Base-by-base conservation (phyloP, 2,797 vertebrate genomes). In the Liasis olivaceus region DNA sequence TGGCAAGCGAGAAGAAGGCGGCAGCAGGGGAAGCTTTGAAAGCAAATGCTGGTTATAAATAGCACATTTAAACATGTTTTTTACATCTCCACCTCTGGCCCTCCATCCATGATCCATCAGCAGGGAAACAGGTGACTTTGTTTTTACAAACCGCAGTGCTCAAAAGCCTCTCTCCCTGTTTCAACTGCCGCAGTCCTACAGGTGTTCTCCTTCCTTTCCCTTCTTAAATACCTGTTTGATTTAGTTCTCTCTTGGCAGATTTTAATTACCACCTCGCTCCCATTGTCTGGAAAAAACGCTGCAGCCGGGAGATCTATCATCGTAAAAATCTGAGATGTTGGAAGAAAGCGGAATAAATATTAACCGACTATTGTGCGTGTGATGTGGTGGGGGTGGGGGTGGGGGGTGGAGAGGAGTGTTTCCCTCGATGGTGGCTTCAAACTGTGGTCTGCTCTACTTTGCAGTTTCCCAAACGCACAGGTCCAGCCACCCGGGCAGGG, bases 131-230 rank as follows among this genome's bases (percentile, higher is more conserved):
- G 92, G 93, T 6, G 2, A 94, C 95, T 94, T 95, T 95, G 95
- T 92, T 95, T 96, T 96, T 96, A 96, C 93, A 92, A 94, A 93
- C 62, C 0, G 89, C 86, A 94, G 95, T 95, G 72, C 36, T 47
- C 95, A 93, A 91, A 90, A 6, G 72, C 95, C 90, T 93, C 95
- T 94, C 91, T 91, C 87, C 95, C 93, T 94, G 15, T 94, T 94
- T 90, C 93, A 93, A 92, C 92, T 90, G 54, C 0, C 2, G 4
- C 94, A 94, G 11, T 69, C 85, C 85, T 89, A 12, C 64, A 90
- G 69, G 54, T 51, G 31, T 60, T 58, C 54, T 47, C 47, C 1
- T 51, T 87, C 36, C 88, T 59, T 42, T 85, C 64, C 60, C 58
- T 84, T 26, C 84, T 88, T 84, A 93, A 88, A 81, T 66, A 60